Base-by-base conservation (phyloP, 2,113 vertebrate genomes). In the Sceloporus undulatus region DNA sequence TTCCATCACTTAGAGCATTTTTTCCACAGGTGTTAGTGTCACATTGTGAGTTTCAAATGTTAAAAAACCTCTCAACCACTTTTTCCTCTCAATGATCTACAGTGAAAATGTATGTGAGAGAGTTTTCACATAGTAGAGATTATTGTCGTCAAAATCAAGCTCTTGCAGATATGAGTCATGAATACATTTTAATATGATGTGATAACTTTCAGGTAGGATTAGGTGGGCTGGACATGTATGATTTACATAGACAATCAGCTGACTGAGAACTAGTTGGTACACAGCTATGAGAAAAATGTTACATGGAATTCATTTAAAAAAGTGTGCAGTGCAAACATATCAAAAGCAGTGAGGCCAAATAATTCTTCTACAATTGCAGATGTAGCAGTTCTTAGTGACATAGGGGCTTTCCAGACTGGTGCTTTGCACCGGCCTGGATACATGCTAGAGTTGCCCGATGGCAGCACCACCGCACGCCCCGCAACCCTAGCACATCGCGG, bases 241-340 rank as follows among this genome's bases (percentile, higher is more conserved):
- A 48, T 48, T 48, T 48, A 48, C 48, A 48, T 48, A 48, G 48
- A 48, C 3, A 48, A 48, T 48, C 48, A 0, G 48, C 48, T 48
- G 48, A 48, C 48, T 48, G 48, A 48, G 48, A 4, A 48, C 48
- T 48, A 48, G 48, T 7, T 2, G 48, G 48, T 48, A 48, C 48
- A 48, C 48, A 48, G 48, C 48, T 48, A 7, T 48, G 48, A 80
- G 54, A 48, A 23, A 62, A 66, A 21, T 79, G 79, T 88, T 92
- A 29, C 73, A 78, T 74, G 91, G 76, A 80, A 81, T 14, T 86
- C 81, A 34, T 54, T 54, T n/a, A n/a, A 25, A n/a, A 84, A 73
- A 66, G 2, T 38, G 25, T 48, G 48, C 48, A 68, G 59, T 27
- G 6, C 21, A 85, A 62, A 16, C 68, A 25, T 9, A 23, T 88